These are phyloP conservation scores for Limenitis camilla DNA, from an alignment of 2,888 invertebrate species.

Conservation along the genomic window DNA sequence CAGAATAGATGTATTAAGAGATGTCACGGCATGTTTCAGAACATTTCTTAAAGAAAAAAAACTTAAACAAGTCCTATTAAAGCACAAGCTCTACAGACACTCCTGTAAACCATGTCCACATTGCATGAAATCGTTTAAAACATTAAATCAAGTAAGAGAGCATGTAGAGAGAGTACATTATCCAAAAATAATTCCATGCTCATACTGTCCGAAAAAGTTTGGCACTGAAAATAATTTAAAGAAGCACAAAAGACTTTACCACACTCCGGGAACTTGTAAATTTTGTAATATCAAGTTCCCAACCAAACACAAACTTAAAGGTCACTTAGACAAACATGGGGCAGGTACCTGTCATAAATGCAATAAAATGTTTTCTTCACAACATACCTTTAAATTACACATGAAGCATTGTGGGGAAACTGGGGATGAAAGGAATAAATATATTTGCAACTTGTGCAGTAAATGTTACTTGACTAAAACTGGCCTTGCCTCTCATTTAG, in stretches of 20 bases:
- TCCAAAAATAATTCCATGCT: constrained; percentile 46
- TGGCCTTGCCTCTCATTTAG: constrained; percentile 47
- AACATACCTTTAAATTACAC: constrained; percentile 43
- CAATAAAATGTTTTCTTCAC: constrained; percentile 42
- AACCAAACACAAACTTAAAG: constrained; percentile 41
- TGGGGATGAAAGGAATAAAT: constrained; percentile 32
- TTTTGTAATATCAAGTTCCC: constrained; percentile 47
- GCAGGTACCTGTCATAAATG: constrained; percentile 44
- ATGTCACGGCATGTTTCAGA: constrained; percentile 35
- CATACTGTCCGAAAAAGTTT: constrained; percentile 49
- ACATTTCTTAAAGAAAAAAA: constrained; percentile 32
- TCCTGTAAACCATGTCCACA: constrained; percentile 36
- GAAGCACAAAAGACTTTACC: constrained; percentile 43
- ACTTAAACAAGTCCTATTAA: constrained; percentile 29
- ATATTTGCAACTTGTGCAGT: constrained; percentile 54
- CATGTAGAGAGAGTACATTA: constrained; percentile 50
- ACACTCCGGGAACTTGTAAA: constrained; percentile 45
- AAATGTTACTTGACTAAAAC: constrained; percentile 50
- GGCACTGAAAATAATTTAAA: constrained; percentile 46
- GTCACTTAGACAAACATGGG: constrained; percentile 50
- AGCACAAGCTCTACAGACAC: constrained; percentile 42
- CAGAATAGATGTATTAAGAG: constrained; percentile 36
- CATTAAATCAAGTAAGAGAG: constrained; percentile 34
- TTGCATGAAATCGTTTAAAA: constrained; percentile 46
- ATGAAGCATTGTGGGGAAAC: constrained; percentile 43